Evolutionary conservation across 2,113 vertebrate genomes (phyloP).

Genomic region (Oxyura jamaicensis): DNA sequence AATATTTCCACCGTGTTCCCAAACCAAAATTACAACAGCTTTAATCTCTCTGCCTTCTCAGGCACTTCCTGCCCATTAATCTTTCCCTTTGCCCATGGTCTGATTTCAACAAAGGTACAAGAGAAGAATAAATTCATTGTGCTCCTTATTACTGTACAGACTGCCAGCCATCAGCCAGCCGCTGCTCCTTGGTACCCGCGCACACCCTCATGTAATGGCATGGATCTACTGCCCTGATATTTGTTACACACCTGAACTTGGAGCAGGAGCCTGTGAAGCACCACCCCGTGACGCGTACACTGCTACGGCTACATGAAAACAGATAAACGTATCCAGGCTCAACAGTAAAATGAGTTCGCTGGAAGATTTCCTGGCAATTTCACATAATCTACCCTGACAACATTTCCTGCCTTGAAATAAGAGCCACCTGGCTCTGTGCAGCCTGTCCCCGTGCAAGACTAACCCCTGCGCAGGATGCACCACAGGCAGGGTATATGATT

Average conservation of each 20-base stretch:
- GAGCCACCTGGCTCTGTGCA: not conserved
- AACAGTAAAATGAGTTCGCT: not conserved
- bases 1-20: not conserved
- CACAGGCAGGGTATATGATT: not conserved
- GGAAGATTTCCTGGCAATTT: conserved; percentile 17
- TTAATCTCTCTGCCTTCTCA: conserved; percentile 42
- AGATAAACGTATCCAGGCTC: not conserved
- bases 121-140: not conserved
- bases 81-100: not conserved
- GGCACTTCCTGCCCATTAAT: conserved; percentile 37
- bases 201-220: rapidly evolving
- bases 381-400: conserved; percentile 17
- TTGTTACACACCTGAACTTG: not conserved
- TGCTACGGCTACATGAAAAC: not conserved
- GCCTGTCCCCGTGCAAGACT: rapidly evolving
- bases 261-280: not conserved
- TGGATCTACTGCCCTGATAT: rapidly evolving
- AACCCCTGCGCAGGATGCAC: rapidly evolving
- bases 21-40: conserved; percentile 41
- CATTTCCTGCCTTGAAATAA: conserved; percentile 32
- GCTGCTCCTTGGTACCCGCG: not conserved
- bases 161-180: not conserved
- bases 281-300: not conserved
- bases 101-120: not conserved
- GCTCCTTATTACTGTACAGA: not conserved